Evolutionary conservation across 2,113 vertebrate genomes (phyloP), one percentile per base, ranked within the genome.

Genomic region (Prinia subflava): DNA sequence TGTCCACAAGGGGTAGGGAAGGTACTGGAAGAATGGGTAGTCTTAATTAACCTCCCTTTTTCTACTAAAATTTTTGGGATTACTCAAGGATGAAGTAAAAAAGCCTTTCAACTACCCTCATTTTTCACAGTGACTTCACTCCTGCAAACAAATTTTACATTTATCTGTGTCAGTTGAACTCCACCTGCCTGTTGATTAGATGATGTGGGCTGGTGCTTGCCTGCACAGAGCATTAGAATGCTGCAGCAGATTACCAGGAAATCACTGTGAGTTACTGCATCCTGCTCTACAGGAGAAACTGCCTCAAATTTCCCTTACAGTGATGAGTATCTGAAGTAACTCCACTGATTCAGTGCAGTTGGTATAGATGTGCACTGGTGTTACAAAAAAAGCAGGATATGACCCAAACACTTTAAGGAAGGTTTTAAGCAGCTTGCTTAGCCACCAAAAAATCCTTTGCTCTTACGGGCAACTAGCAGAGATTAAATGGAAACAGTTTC

Each of bases 201-300:
- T 2, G 20, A 30, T 62, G 59, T 19, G 63, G 65, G 57, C 67
- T 92, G 67, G 62, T 15, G 21, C 70, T 33, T 90, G 71, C 39
- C 83, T 86, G 60, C 35, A 42, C 2, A 0, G 71, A 63, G 50
- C 0, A 0, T 63, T 70, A 55, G 89, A 76, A 77, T 0, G 0
- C 83, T 80, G 62, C 55, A 83, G 83, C 59, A 67, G 30, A 63
- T 83, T 57, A 10, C 46, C 39, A 37, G 31, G 49, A 83, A 95
- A 90, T 83, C 39, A 59, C 80, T 90, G 10, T 35, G 71, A 93
- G 92, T 97, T 86, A 63, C 71, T 83, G 52, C 86, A 83, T 83
- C 89, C 68, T 90, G 79, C 79, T 91, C 50, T 33, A 33, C 71
- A 88, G 67, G 50, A 90, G 46, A 94, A 93, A 74, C 64, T 81